Conservation (phyloP, 1,140 invertebrate species). For the Atta colombica region DNA sequence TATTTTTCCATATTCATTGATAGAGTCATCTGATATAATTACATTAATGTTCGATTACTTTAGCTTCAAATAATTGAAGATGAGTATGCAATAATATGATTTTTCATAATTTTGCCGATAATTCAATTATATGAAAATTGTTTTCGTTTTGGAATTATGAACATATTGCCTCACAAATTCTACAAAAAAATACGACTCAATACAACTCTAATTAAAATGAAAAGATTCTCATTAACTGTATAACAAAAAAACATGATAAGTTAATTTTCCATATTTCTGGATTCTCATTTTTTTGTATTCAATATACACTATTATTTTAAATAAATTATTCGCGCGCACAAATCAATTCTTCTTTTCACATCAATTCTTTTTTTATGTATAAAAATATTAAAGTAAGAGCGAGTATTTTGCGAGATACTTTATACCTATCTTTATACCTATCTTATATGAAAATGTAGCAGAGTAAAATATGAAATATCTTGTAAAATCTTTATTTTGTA, state of each 20-base stretch:
- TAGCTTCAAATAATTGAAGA: constrained; percentile 1
- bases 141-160: background rate
- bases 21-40: background rate
- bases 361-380: background rate
- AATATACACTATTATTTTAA: background rate
- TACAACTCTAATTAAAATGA: background rate
- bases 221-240: background rate
- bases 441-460: background rate
- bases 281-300: background rate
- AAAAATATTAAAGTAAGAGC: background rate
- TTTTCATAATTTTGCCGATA: constrained; percentile 21
- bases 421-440: background rate
- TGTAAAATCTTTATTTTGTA: background rate
- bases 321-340: background rate
- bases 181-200: background rate
- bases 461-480: background rate
- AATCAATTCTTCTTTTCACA: background rate
- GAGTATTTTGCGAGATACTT: background rate
- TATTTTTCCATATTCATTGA: background rate
- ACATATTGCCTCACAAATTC: background rate
- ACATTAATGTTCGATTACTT: background rate
- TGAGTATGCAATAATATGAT: background rate
- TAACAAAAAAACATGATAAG: background rate
- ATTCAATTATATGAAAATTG: background rate
- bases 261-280: background rate